These are phyloP conservation scores for Euphydryas editha DNA, from an alignment of 2,888 invertebrate species.

Conservation along the genomic window DNA sequence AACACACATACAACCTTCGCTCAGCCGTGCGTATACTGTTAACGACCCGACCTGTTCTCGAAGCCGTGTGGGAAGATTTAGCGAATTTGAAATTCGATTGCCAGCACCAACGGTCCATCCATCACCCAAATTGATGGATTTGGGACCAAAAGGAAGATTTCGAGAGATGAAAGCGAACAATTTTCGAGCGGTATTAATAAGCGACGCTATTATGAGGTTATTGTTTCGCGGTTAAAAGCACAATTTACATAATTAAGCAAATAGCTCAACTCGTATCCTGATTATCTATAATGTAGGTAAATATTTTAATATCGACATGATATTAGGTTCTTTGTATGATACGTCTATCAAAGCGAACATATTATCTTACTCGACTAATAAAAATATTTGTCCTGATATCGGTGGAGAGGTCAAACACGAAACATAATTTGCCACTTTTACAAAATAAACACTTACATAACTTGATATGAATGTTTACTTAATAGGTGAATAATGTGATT, in stretches of 20 bases:
- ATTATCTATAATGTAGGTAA: background rate
- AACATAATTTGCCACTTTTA: conserved; percentile 30
- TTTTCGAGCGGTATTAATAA: conserved; percentile 74
- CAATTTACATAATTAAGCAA: conserved; percentile 31
- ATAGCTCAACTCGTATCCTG: background rate
- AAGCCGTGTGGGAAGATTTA: conserved; percentile 81
- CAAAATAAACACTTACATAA: conserved; percentile 17
- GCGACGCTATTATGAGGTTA: conserved; percentile 63
- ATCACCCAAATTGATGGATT: conserved; percentile 83
- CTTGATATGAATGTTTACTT: background rate
- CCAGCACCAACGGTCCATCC: conserved; percentile 73
- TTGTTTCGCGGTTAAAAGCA: conserved; percentile 50
- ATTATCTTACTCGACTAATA: conserved; percentile 29
- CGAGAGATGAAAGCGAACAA: conserved; percentile 74
- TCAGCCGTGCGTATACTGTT: conserved; percentile 67
- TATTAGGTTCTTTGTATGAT: background rate
- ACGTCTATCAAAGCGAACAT: conserved; percentile 23
- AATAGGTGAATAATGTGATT: background rate
- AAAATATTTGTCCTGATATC: conserved; percentile 27
- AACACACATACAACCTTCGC: conserved; percentile 60
- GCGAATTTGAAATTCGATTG: conserved; percentile 83
- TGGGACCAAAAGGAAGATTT: conserved; percentile 76
- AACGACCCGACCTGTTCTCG: conserved; percentile 79
- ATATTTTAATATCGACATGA: background rate
- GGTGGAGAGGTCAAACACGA: conserved; percentile 3